phyloP scores from a whole-genome alignment of 2,113 vertebrate genomes.

The Odocoileus virginianus region DNA sequence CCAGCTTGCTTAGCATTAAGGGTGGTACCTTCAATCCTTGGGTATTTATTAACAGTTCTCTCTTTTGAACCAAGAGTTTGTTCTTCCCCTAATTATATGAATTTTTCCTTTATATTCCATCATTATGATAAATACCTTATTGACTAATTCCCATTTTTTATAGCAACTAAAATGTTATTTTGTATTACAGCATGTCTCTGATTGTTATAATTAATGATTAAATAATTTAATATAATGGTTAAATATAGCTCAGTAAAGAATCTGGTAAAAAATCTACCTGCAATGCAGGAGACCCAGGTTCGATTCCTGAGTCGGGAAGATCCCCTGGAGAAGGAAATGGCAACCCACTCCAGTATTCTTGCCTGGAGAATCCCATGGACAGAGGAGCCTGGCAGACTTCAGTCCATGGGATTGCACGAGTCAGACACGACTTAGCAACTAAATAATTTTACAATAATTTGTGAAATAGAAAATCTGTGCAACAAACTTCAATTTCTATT shows the following conservation, averaged over 20 bases:
- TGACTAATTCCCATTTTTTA: not conserved
- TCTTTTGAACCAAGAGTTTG: not conserved
- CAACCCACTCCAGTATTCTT: not conserved
- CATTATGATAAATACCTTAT: not conserved
- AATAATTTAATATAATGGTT: not conserved
- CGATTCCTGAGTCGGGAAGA: not conserved
- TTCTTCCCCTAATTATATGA: not conserved
- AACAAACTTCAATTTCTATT: not conserved
- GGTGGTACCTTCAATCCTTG: not conserved
- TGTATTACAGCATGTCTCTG: not conserved
- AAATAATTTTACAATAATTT: not conserved
- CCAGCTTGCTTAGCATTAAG: fast-evolving
- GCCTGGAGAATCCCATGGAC: not conserved
- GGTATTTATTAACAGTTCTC: not conserved
- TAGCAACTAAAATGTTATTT: not conserved
- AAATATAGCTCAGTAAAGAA: not conserved
- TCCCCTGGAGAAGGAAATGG: not conserved
- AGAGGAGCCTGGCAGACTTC: not conserved
- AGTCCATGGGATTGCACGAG: not conserved
- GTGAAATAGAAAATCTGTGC: not conserved
- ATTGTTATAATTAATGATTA: not conserved
- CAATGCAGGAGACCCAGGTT: not conserved
- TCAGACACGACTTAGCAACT: not conserved
- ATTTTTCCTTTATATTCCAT: not conserved
- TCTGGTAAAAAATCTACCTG: not conserved